phyloP scores from a whole-genome alignment of 2,113 vertebrate genomes.

The Nothobranchius kuhntae region DNA sequence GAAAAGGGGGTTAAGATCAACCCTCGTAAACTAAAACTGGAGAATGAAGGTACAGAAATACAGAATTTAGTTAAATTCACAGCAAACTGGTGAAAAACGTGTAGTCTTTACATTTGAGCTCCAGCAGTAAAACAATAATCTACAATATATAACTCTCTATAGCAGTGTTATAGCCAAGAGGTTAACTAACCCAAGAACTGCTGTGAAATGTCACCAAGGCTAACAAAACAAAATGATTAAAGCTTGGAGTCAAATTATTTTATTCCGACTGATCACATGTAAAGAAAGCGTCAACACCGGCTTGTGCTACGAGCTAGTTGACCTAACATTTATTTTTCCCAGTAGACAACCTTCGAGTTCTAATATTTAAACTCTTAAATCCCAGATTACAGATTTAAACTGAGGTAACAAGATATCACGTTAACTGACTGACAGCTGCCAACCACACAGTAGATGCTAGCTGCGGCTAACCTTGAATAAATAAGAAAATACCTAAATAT shows the following conservation, averaged over 20 bases:
- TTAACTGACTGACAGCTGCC: slow-evolving; percentile 57
- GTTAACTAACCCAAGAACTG: too few relatives aligned
- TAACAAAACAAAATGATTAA: too few relatives aligned
- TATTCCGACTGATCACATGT: neutral
- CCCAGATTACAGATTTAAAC: slow-evolving; percentile 63
- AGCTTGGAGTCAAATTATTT: neutral
- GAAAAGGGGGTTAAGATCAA: too few relatives aligned
- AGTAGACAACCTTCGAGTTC: slow-evolving; percentile 17
- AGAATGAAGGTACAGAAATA: too few relatives aligned
- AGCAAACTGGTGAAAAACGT: too few relatives aligned
- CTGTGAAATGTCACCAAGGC: too few relatives aligned
- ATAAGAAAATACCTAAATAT: slow-evolving; percentile 3
- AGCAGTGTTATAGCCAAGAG: too few relatives aligned
- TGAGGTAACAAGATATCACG: slow-evolving; percentile 41
- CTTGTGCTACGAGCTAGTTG: slow-evolving; percentile 11
- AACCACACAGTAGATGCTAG: slow-evolving; percentile 38
- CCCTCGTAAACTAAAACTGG: too few relatives aligned
- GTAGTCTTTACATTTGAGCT: too few relatives aligned
- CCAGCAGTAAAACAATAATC: neutral
- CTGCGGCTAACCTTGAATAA: slow-evolving; percentile 17
- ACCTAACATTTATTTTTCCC: slow-evolving; percentile 7
- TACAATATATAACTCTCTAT: neutral
- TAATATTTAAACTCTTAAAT: slow-evolving; percentile 42
- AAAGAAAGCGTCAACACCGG: slow-evolving; percentile 13
- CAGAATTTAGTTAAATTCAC: too few relatives aligned